Evolutionary conservation across 2,113 vertebrate genomes (phyloP).

Genomic region (Archocentrus centrarchus): DNA sequence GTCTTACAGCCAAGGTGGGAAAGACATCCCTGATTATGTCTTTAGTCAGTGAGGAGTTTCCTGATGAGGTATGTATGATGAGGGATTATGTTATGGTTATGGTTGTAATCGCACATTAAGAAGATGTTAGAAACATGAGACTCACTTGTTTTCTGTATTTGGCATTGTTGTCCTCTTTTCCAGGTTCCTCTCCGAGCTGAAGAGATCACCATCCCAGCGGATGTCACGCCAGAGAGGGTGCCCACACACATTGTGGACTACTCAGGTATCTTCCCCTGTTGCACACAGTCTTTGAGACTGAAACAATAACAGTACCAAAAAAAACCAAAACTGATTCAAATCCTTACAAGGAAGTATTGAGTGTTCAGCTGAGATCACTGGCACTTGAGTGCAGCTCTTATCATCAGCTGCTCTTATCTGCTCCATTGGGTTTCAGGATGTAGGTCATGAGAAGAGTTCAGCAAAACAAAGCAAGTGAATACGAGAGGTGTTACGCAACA

Average conservation of each 20-base stretch:
- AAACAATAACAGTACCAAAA: background rate
- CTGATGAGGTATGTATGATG: constrained; percentile 89
- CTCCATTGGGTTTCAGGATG: background rate
- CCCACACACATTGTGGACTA: constrained; percentile 99
- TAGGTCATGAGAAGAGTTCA: background rate
- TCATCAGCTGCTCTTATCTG: constrained; percentile 15
- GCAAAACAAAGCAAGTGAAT: background rate
- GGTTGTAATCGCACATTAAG: background rate
- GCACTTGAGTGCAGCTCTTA: background rate
- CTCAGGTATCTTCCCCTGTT: constrained; percentile 82
- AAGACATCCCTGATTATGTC: constrained; percentile 99
- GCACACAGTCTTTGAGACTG: background rate
- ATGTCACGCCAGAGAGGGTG: constrained; percentile 97
- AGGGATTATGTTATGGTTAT: background rate
- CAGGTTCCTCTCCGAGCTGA: constrained; percentile 97
- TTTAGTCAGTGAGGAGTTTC: constrained; percentile 98
- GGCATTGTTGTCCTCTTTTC: background rate
- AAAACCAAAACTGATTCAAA: background rate
- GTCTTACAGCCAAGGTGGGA: constrained; percentile 93
- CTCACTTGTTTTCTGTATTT: background rate
- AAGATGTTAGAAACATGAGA: background rate
- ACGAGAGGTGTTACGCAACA: background rate
- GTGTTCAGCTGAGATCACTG: background rate
- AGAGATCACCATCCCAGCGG: constrained; percentile 98
- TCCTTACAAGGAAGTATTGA: background rate